Conservation (phyloP, 2,888 invertebrate species). For the Eutolmus rufibarbis region DNA sequence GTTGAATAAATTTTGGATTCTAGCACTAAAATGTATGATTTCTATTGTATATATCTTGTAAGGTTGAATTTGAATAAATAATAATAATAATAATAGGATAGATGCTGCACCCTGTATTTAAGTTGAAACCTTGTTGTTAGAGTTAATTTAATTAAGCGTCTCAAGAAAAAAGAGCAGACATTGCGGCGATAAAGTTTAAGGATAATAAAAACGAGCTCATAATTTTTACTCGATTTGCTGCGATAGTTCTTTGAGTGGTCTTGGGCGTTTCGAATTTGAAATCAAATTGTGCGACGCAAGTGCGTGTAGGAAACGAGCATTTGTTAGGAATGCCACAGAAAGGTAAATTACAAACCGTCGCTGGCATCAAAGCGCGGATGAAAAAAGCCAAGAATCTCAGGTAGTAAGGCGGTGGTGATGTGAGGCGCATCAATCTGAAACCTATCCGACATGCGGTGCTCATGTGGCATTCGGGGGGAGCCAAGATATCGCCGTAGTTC, state of each 20-base stretch:
- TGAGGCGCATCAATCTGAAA: constrained; percentile 1
- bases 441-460: not conserved
- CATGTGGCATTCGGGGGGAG: not conserved
- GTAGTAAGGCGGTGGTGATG: not conserved
- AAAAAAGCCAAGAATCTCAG: not conserved
- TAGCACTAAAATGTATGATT: too few species aligned
- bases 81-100: too few species aligned
- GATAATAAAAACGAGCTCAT: too few species aligned
- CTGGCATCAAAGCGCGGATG: not conserved
- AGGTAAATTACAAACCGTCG: not conserved
- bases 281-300: not conserved
- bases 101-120: too few species aligned
- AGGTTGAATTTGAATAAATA: too few species aligned
- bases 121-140: too few species aligned
- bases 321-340: not conserved
- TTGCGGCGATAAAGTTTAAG: too few species aligned
- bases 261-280: not conserved
- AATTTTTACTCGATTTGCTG: not conserved
- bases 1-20: too few species aligned
- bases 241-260: not conserved
- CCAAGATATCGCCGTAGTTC: not conserved
- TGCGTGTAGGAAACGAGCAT: not conserved
- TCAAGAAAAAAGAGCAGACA: too few species aligned
- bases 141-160: too few species aligned
- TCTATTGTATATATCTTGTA: too few species aligned